phyloP scores from a whole-genome alignment of 2,888 invertebrate species.

The Tetranychus piercei region DNA sequence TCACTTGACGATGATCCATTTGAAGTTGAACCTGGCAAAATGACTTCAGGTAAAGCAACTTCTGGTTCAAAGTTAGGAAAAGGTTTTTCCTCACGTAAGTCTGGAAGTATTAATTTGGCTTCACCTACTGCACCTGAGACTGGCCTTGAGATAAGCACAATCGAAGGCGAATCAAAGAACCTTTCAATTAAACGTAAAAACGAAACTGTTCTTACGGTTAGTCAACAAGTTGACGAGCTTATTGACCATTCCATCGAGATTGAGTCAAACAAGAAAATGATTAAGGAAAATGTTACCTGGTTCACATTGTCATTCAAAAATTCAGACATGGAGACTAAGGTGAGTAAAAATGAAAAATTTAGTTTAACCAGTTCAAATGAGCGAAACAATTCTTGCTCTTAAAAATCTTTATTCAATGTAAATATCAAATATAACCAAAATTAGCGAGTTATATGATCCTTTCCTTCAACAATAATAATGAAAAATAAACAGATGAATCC shows the following conservation, averaged over 20 bases:
- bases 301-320: constrained; percentile 75
- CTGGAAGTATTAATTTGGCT: too few species aligned
- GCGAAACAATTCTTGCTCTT: too few species aligned
- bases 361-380: too few species aligned
- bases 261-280: constrained; percentile 69
- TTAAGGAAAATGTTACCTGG: constrained; percentile 61
- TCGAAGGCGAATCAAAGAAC: neutral
- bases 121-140: too few species aligned
- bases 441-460: too few species aligned
- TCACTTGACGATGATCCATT: constrained; percentile 26
- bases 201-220: constrained; percentile 28
- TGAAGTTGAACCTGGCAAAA: constrained; percentile 10
- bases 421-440: too few species aligned
- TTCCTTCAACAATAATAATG: too few species aligned
- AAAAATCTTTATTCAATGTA: too few species aligned
- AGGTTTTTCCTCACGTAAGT: neutral
- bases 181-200: neutral
- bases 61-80: neutral
- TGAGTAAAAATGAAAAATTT: constrained; percentile 30
- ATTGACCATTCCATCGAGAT: constrained; percentile 71
- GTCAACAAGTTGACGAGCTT: constrained; percentile 51
- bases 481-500: too few species aligned
- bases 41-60: neutral
- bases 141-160: too few species aligned
- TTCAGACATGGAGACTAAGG: constrained; percentile 56